Conservation (phyloP, 1,140 invertebrate species). For the Adelges cooleyi region DNA sequence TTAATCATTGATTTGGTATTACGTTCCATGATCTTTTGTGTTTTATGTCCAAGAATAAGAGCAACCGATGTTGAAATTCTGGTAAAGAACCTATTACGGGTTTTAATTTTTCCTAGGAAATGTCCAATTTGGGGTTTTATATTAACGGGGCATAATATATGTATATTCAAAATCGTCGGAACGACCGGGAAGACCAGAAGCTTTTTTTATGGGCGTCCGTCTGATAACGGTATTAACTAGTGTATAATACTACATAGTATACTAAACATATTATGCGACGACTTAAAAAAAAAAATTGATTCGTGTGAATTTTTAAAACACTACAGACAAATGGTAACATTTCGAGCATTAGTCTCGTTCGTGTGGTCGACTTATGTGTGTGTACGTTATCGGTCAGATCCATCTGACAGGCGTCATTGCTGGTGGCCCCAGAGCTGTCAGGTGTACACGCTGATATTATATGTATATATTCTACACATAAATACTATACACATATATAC, state of each 20-base stretch:
- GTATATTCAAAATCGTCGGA: background rate
- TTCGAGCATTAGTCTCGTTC: background rate
- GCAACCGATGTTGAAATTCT: too few relatives aligned
- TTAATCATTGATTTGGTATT: too few relatives aligned
- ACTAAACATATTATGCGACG: too few relatives aligned
- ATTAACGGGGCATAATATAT: too few relatives aligned
- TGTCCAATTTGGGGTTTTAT: too few relatives aligned
- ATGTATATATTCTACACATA: too few relatives aligned
- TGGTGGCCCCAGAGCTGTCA: constrained; percentile 20
- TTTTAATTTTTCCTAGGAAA: too few relatives aligned
- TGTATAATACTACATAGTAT: too few relatives aligned
- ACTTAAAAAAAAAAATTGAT: background rate
- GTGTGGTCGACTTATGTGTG: background rate
- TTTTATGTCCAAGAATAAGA: too few relatives aligned
- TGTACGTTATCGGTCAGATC: background rate
- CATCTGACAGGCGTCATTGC: constrained; percentile 17
- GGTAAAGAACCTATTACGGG: too few relatives aligned
- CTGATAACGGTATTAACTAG: background rate
- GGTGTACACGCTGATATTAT: constrained; percentile 28
- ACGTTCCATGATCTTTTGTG: too few relatives aligned
- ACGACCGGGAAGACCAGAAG: background rate
- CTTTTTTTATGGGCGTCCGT: background rate
- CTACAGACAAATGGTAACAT: background rate
- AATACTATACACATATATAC: too few relatives aligned
- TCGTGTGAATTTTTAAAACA: background rate